Conservation (phyloP, 2,888 invertebrate species). For the Rugalucina vietnamica region DNA sequence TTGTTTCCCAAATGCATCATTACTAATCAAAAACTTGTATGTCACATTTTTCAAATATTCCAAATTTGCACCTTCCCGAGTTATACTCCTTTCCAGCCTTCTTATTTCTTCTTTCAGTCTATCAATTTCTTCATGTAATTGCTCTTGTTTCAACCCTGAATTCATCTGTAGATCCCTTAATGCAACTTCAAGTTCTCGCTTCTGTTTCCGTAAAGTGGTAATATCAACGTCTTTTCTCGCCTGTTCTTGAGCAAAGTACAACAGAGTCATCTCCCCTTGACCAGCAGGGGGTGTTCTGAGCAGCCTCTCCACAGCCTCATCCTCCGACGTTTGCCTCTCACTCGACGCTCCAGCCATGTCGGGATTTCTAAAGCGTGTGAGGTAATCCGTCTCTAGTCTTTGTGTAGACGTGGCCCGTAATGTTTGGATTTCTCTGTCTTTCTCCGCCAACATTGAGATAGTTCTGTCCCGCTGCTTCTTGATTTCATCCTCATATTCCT, state of each 20-base stretch:
- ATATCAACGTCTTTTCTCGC: conserved; percentile 92
- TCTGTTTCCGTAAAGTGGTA: conserved; percentile 89
- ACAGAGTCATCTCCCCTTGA: conserved; percentile 85
- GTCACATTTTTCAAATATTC: conserved; percentile 96
- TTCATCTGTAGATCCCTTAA: conserved; percentile 86
- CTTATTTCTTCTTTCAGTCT: conserved; percentile 85
- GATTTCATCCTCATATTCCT: conserved; percentile 80
- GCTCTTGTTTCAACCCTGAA: conserved; percentile 83
- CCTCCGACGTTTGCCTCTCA: conserved; percentile 63
- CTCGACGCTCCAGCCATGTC: conserved; percentile 65
- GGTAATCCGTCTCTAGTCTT: conserved; percentile 59
- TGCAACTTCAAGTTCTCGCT: conserved; percentile 86
- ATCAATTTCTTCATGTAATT: conserved; percentile 85
- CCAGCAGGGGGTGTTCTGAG: conserved; percentile 79
- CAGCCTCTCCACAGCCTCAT: conserved; percentile 71
- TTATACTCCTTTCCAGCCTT: conserved; percentile 84
- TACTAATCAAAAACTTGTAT: conserved; percentile 90
- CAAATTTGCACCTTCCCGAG: conserved; percentile 92
- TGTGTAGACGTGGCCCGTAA: conserved; percentile 79
- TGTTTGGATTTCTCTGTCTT: conserved; percentile 86
- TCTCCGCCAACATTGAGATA: conserved; percentile 90
- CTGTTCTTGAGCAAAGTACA: conserved; percentile 93
- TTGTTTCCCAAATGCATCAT: conserved; percentile 88
- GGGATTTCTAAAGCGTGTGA: conserved; percentile 23
- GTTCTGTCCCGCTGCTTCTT: conserved; percentile 92